Conservation (phyloP, 2,113 vertebrate genomes). For the Catharus bicknelli region DNA sequence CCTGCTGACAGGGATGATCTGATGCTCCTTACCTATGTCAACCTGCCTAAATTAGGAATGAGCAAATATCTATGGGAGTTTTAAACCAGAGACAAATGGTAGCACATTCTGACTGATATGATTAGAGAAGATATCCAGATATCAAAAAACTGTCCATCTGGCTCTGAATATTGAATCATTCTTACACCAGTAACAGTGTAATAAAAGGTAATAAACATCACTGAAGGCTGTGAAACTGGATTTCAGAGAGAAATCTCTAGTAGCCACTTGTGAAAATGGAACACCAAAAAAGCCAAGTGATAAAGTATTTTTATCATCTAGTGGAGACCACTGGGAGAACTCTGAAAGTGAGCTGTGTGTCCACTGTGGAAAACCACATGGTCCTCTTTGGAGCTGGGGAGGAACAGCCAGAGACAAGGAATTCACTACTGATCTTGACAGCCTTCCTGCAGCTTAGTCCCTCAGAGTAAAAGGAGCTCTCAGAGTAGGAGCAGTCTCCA, state of each 20-base stretch:
- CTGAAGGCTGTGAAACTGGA: not conserved
- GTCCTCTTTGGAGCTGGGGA: not conserved
- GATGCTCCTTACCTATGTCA: not conserved
- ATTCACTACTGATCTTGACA: not conserved
- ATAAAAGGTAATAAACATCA: not conserved
- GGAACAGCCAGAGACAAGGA: fast-evolving
- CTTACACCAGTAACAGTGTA: not conserved
- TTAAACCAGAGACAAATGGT: not conserved
- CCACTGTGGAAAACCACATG: not conserved
- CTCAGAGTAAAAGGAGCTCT: not conserved
- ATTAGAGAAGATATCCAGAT: not conserved
- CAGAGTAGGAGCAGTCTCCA: not conserved
- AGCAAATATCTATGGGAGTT: not conserved
- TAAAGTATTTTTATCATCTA: not conserved
- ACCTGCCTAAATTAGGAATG: not conserved
- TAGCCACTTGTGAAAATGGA: not conserved
- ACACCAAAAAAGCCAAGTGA: not conserved
- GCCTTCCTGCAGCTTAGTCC: not conserved
- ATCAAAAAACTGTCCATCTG: not conserved
- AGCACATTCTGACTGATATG: not conserved
- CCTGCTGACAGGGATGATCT: not conserved
- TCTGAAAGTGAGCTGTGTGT: not conserved
- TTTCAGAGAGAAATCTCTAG: not conserved
- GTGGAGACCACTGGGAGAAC: not conserved
- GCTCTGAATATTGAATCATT: not conserved